Percentiles rank a stretch among this genome's conserved stretches.
Evolutionary conservation across 2,797 vertebrate species (phyloP).

Genomic region (Lacerta agilis): DNA sequence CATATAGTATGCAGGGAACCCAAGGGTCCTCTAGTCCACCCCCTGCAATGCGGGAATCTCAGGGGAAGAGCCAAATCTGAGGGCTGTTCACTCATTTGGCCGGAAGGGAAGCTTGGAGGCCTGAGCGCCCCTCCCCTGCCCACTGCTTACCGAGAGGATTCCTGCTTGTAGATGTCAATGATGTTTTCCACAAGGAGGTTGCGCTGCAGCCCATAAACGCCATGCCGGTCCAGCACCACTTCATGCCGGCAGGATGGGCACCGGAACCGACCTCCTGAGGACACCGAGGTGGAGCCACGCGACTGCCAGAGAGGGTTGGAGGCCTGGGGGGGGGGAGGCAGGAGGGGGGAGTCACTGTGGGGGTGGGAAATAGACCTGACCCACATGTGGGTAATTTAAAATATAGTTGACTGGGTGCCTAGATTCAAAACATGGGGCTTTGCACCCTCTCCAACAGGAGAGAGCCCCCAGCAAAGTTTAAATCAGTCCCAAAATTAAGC

Average conservation of each 20-base stretch:
- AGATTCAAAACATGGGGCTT: no score
- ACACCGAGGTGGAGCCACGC: conserved; percentile 80
- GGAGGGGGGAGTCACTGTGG: not conserved
- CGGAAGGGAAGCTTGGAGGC: no score
- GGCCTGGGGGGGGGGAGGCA: conserved; percentile 72
- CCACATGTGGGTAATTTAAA: no score
- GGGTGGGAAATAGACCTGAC: not conserved
- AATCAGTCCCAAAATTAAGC: no score
- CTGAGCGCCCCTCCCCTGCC: not conserved
- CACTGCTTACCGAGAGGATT: conserved; percentile 80
- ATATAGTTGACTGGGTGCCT: no score
- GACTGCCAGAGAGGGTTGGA: conserved; percentile 88
- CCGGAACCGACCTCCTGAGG: conserved; percentile 84
- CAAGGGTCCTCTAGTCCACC: no score
- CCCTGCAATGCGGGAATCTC: no score
- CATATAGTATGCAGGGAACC: no score
- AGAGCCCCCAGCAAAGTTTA: no score
- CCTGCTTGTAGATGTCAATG: conserved; percentile 91
- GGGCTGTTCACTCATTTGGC: no score
- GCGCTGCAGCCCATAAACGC: conserved; percentile 88
- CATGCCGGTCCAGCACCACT: conserved; percentile 90
- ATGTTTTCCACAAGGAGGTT: conserved; percentile 95
- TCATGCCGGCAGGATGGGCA: conserved; percentile 92
- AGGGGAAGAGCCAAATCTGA: no score
- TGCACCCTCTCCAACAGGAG: no score